Percentiles rank a stretch among this genome's conserved stretches.
phyloP scores from a whole-genome alignment of 2,888 invertebrate genomes.

The Xanthia togata region DNA sequence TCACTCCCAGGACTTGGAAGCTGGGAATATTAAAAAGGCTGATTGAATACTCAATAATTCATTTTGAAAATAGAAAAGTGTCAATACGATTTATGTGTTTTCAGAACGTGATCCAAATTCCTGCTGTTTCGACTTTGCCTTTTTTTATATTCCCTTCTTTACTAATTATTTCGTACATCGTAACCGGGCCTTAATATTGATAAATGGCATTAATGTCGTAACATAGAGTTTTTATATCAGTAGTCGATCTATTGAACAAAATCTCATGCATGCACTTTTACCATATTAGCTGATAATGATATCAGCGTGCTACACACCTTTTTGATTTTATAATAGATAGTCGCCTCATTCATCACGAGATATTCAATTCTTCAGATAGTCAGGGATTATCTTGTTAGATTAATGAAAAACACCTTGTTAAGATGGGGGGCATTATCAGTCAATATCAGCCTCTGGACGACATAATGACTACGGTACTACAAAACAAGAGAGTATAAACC shows the following conservation, averaged over 20 bases:
- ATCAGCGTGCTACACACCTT: neutral
- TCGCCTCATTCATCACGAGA: neutral
- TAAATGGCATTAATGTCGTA: neutral
- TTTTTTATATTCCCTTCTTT: neutral
- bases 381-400: neutral
- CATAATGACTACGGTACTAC: too few relatives aligned
- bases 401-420: neutral
- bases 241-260: conserved; percentile 1
- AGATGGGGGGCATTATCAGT: neutral
- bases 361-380: neutral
- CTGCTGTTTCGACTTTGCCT: neutral
- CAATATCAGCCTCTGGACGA: neutral
- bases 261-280: neutral
- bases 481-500: neutral
- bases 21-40: neutral
- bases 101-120: neutral
- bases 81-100: neutral
- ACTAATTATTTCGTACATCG: neutral
- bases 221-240: neutral
- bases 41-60: neutral
- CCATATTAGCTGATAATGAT: neutral
- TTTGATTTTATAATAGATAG: conserved; percentile 1
- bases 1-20: neutral
- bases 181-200: too few relatives aligned
- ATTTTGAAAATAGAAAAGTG: neutral